Percentiles rank a stretch among this genome's conserved stretches.
These are phyloP conservation scores for Camelus dromedarius DNA, from an alignment of 2,113 vertebrate genomes.

Conservation along the genomic window DNA sequence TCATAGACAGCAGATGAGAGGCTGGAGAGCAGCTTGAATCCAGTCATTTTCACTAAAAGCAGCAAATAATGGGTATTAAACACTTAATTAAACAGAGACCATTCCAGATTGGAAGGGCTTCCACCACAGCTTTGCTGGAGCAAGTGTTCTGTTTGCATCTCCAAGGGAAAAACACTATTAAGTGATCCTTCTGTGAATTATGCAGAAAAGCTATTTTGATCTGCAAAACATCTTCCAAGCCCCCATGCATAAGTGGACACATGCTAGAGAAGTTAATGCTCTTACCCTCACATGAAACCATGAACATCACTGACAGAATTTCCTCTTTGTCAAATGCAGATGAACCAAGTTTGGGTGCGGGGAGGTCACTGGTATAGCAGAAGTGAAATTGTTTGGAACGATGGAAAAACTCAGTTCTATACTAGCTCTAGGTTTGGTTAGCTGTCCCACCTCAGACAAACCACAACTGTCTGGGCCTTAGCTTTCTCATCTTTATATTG, in stretches of 20 bases:
- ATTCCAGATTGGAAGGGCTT: conserved; percentile 75
- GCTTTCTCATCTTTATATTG: neutral
- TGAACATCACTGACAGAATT: conserved; percentile 50
- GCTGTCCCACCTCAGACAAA: neutral
- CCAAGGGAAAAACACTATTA: conserved; percentile 48
- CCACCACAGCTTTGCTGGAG: conserved; percentile 55
- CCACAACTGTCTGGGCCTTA: no score
- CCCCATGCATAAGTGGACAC: neutral
- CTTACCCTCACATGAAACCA: neutral
- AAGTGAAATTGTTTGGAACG: neutral
- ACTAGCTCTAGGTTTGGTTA: neutral
- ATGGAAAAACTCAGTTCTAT: neutral
- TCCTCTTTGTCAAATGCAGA: neutral
- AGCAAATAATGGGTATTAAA: conserved; percentile 77
- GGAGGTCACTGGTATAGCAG: neutral
- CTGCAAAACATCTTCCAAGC: neutral
- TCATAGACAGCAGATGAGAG: conserved; percentile 70
- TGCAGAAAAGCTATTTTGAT: conserved; percentile 38
- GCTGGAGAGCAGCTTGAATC: conserved; percentile 76
- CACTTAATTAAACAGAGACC: conserved; percentile 78
- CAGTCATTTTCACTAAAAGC: conserved; percentile 75
- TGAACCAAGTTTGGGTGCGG: neutral
- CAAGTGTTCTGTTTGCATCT: conserved; percentile 68
- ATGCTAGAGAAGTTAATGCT: conserved; percentile 19
- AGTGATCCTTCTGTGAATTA: conserved; percentile 22